A percentile compares a stretch with the other conserved stretches of the same genome.
Evolutionary conservation across 2,797 vertebrate species (phyloP).

Genomic region (Lacerta agilis): DNA sequence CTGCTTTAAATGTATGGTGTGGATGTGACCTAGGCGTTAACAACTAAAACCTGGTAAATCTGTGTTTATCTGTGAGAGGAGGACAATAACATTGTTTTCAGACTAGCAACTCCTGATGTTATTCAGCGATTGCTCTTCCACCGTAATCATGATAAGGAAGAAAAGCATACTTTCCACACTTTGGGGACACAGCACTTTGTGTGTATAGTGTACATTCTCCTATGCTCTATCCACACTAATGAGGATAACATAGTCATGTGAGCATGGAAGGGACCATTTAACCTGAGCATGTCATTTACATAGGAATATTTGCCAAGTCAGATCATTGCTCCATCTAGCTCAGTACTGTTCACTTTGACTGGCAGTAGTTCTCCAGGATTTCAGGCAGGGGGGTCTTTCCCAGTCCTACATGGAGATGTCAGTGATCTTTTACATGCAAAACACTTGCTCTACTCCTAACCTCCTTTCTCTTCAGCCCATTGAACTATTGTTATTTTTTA

Average conservation of each 20-base stretch:
- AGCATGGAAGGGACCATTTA: not conserved
- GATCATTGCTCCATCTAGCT: too few relatives aligned
- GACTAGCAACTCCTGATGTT: not conserved
- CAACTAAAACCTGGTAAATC: not conserved
- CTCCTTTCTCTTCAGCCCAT: too few relatives aligned
- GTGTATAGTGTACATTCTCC: not conserved
- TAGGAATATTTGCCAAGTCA: too few relatives aligned
- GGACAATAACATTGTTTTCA: not conserved
- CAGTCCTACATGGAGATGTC: too few relatives aligned
- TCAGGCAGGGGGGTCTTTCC: too few relatives aligned
- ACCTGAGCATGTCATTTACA: not conserved
- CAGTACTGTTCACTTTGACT: too few relatives aligned
- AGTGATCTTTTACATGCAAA: too few relatives aligned
- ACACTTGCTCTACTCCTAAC: too few relatives aligned
- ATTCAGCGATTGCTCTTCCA: not conserved
- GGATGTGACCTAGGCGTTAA: not conserved
- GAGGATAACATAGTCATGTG: not conserved
- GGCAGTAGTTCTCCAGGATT: too few relatives aligned
- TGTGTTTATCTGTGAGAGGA: not conserved
- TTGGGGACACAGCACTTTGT: not conserved
- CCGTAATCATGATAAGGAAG: not conserved
- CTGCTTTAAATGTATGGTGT: too few relatives aligned
- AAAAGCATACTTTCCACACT: not conserved
- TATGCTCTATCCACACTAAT: not conserved
- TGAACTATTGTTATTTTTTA: too few relatives aligned